These are phyloP conservation scores for Octopus bimaculoides DNA, from an alignment of 1,140 invertebrate genomes.

Conservation along the genomic window DNA sequence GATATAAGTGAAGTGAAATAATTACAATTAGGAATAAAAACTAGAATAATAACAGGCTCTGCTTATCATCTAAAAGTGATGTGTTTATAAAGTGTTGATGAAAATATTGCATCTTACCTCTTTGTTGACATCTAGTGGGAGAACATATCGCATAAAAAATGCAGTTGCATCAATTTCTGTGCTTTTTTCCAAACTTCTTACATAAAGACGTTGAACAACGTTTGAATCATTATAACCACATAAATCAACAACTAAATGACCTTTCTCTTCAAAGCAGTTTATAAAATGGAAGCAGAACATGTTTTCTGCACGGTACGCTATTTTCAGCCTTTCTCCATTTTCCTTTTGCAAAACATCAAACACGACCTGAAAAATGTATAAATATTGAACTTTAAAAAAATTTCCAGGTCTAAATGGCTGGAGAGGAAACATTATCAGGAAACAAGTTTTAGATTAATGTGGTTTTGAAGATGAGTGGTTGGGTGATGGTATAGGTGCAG, in stretches of 20 bases:
- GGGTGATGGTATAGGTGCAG: too few species aligned
- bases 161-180: conserved; percentile 3
- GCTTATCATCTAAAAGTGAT: too few species aligned
- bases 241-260: neutral
- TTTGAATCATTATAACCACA: neutral
- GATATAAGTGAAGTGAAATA: too few species aligned
- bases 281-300: conserved; percentile 19
- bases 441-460: too few species aligned
- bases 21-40: too few species aligned
- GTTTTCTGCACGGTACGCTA: neutral
- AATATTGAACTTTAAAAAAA: too few species aligned
- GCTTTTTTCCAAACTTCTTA: neutral
- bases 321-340: neutral
- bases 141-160: conserved; percentile 17
- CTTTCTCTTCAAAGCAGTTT: conserved; percentile 18
- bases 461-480: too few species aligned
- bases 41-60: too few species aligned
- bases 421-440: too few species aligned
- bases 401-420: too few species aligned
- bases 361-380: neutral
- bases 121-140: conserved; percentile 22
- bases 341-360: neutral
- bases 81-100: too few species aligned
- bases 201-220: neutral
- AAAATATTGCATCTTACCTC: neutral